A percentile compares a stretch with the other conserved stretches of the same genome.
These are phyloP conservation scores for Hippocampus comes DNA, from an alignment of 2,113 vertebrate species.

Conservation along the genomic window DNA sequence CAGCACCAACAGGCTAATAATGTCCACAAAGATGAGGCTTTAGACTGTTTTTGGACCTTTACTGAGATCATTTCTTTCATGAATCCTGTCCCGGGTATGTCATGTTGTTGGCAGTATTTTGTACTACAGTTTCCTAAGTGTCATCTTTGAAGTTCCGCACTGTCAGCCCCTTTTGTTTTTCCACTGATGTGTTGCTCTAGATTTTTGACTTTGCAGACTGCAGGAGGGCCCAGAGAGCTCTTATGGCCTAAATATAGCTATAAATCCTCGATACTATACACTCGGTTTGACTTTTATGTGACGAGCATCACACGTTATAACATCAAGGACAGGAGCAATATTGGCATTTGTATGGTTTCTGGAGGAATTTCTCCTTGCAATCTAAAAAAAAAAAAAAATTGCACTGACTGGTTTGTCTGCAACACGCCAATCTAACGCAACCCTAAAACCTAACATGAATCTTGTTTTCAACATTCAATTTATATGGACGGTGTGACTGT, in stretches of 20 bases:
- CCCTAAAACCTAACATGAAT: neutral
- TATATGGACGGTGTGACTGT: slow-evolving; percentile 1
- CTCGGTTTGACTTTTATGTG: slow-evolving; percentile 27
- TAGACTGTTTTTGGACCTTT: slow-evolving; percentile 59
- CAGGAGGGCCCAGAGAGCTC: neutral
- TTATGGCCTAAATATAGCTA: slow-evolving; percentile 2
- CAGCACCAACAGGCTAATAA: slow-evolving; percentile 71
- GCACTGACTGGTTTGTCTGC: slow-evolving; percentile 36
- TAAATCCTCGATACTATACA: neutral
- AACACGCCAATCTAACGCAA: neutral
- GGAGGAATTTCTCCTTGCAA: slow-evolving; percentile 38
- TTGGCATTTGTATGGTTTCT: slow-evolving; percentile 40
- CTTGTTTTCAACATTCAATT: neutral
- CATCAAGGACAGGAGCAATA: slow-evolving; percentile 44
- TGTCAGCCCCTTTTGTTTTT: neutral
- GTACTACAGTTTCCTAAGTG: slow-evolving; percentile 22
- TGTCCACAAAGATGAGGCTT: slow-evolving; percentile 72
- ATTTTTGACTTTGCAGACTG: slow-evolving; percentile 2
- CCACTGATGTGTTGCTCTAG: slow-evolving; percentile 16
- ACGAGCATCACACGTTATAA: slow-evolving; percentile 27
- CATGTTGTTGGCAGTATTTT: slow-evolving; percentile 30
- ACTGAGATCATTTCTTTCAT: slow-evolving; percentile 63
- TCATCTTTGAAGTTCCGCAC: slow-evolving; percentile 15
- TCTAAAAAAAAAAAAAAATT: slow-evolving; percentile 10
- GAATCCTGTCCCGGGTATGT: slow-evolving; percentile 40